Evolutionary conservation across 2,888 invertebrate species (phyloP).

Genomic region (Orgyia antiqua): DNA sequence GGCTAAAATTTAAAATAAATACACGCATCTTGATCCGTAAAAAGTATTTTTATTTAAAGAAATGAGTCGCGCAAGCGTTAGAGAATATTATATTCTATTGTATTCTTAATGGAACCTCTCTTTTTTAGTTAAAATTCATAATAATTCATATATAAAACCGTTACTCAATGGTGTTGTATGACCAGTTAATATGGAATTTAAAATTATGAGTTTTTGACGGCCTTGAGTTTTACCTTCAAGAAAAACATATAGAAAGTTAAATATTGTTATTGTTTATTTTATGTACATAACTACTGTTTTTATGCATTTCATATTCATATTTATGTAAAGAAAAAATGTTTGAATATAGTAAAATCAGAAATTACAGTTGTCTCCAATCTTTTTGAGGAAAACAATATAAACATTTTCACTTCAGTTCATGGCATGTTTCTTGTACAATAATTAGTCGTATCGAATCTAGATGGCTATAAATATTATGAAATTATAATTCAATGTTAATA

Average conservation of each 20-base stretch:
- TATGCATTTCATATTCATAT: background rate
- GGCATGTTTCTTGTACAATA: no score
- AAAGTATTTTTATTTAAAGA: no score
- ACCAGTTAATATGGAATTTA: conserved; percentile 24
- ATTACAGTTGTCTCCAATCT: no score
- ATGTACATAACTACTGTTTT: conserved; percentile 8
- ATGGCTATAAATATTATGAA: no score
- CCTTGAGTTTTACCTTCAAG: conserved; percentile 32
- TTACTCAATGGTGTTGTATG: conserved; percentile 19
- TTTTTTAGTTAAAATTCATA: conserved; percentile 2
- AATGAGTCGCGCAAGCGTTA: no score
- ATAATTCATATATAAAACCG: conserved; percentile 20
- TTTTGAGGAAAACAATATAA: no score
- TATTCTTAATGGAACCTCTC: conserved; percentile 1
- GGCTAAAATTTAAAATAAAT: no score
- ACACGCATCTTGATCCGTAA: no score
- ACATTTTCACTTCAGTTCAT: no score
- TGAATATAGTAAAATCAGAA: background rate
- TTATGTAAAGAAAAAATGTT: conserved; percentile 3
- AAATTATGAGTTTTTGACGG: conserved; percentile 25
- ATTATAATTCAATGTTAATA: no score
- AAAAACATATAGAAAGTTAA: conserved; percentile 15
- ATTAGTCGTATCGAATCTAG: no score
- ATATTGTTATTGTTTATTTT: conserved; percentile 19
- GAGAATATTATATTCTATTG: no score